Evolutionary conservation across 2,888 invertebrate genomes (phyloP), one percentile per base, ranked within the genome.

Genomic region (Pristionchus exspectatus): DNA sequence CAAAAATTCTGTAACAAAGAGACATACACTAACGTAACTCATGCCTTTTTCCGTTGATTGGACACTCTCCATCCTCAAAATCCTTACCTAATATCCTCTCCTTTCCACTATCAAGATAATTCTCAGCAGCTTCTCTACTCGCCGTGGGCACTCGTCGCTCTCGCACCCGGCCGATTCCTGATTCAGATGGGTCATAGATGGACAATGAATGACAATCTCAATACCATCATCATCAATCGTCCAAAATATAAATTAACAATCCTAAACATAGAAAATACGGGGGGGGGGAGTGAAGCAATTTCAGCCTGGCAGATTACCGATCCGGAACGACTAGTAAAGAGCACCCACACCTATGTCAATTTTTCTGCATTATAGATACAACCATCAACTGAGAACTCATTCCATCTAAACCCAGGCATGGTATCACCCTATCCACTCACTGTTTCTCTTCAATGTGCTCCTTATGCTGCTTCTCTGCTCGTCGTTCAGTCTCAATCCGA

Each of bases 121-220:
- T 84, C 84, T 84, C 84, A 9, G 30, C 84, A n/a, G 84, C 84
- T 84, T 84, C 84, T 84, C 84, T 84, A 54, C 56, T 84, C 56
- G 33, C 56, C 2, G 84, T 84, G 18, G 84, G 84, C 33, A 44
- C 56, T 38, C 30, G 84, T 56, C 84, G 54, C 56, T 84, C 84
- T 27, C 84, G 54, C 56, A 84, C 56, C 16, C 84, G 54, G 27
- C 56, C 56, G 84, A 84, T 84, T 44, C 56, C 84, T 84, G 44
- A 72, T 72, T 0, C 66, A 66, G 7, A 21, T 1, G 24, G 66
- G 2, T 21, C 24, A 66, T 66, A 50, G 27, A 69, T n/a, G n/a
- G 69, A 27, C 12, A n/a, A n/a, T 4, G 10, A n/a, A n/a, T 69
- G 69, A 9, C 44, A n/a, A 69, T 24, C 9, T 69, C 69, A 69